Percentiles rank a stretch among this genome's conserved stretches.
These are phyloP conservation scores for Hirtodrosophila trivittata DNA, from an alignment of 2,888 invertebrate species.

Conservation along the genomic window DNA sequence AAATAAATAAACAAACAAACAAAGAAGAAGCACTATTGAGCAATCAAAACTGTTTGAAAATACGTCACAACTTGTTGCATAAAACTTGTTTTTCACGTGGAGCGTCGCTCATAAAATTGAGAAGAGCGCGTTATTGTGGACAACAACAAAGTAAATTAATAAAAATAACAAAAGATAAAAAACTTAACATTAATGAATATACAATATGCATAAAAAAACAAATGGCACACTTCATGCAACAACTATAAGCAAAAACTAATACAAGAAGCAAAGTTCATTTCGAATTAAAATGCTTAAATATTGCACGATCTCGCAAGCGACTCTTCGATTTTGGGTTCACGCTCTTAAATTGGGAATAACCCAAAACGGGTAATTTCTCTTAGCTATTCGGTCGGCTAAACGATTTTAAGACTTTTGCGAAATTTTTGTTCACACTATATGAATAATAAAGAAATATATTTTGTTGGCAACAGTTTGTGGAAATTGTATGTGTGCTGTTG, in stretches of 20 bases:
- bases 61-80: constrained; percentile 56
- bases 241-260: constrained; percentile 13
- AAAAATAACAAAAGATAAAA: constrained; percentile 24
- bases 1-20: constrained; percentile 1
- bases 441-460: constrained; percentile 21
- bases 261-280: not conserved
- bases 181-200: constrained; percentile 29
- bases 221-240: constrained; percentile 46
- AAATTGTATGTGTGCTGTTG: constrained; percentile 2
- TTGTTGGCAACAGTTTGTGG: constrained; percentile 8
- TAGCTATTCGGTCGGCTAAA: constrained; percentile 24
- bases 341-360: constrained; percentile 43
- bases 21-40: constrained; percentile 12
- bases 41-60: too few relatives aligned
- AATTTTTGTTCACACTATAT: constrained; percentile 40
- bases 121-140: constrained; percentile 33
- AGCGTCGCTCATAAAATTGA: constrained; percentile 21
- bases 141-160: constrained; percentile 24
- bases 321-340: constrained; percentile 1
- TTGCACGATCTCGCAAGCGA: constrained; percentile 13
- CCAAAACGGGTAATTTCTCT: constrained; percentile 34
- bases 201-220: constrained; percentile 16
- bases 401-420: constrained; percentile 29
- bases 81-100: constrained; percentile 74
- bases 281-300: too few relatives aligned